These are phyloP conservation scores for Misgurnus mizolepis DNA, from an alignment of 2,113 vertebrate species.

Conservation along the genomic window DNA sequence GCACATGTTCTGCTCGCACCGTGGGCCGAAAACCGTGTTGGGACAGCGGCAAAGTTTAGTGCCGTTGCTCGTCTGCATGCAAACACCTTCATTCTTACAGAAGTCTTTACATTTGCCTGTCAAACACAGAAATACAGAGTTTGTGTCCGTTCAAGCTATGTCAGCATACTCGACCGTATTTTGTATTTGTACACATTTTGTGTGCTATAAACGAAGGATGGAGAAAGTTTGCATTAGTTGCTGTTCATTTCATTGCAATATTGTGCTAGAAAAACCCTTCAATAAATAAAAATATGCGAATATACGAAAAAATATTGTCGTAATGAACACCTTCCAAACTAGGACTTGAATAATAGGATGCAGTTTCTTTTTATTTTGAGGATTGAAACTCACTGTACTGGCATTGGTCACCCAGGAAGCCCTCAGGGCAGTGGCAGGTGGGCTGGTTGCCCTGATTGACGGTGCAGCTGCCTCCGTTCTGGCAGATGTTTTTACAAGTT, in stretches of 20 bases:
- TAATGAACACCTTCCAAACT: too few relatives aligned
- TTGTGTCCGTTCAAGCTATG: too few relatives aligned
- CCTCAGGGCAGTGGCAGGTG: conserved; percentile 80
- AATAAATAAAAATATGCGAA: too few relatives aligned
- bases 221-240: too few relatives aligned
- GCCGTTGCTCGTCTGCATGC: conserved; percentile 78
- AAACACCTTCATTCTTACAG: conserved; percentile 85
- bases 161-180: too few relatives aligned
- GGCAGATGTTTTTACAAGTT: conserved; percentile 85
- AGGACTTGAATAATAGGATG: too few relatives aligned
- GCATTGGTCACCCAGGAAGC: conserved; percentile 89
- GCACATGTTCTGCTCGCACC: conserved; percentile 86
- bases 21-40: conserved; percentile 76
- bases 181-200: too few relatives aligned
- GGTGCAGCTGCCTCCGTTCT: conserved; percentile 85
- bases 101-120: conserved; percentile 85
- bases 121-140: background rate
- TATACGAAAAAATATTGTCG: too few relatives aligned
- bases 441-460: conserved; percentile 96
- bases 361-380: background rate
- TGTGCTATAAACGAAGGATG: too few relatives aligned
- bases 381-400: conserved; percentile 86
- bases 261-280: too few relatives aligned
- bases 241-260: too few relatives aligned
- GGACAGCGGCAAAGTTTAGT: conserved; percentile 84